phyloP scores from a whole-genome alignment of 2,113 vertebrate species.

The Ciconia maguari region DNA sequence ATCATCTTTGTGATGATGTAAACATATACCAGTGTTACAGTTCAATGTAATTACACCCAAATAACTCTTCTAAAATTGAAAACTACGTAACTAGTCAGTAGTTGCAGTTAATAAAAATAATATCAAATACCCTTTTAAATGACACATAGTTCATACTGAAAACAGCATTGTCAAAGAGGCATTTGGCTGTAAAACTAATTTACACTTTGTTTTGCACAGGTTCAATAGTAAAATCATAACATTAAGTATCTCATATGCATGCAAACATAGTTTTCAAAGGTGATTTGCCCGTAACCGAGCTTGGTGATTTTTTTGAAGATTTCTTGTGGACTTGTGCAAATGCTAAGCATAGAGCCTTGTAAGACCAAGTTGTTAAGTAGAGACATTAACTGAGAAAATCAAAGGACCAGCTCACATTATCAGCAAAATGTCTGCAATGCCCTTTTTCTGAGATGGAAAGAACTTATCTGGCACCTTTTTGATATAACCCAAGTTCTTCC shows the following conservation, averaged over 20 bases:
- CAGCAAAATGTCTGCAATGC: neutral
- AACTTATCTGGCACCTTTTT: neutral
- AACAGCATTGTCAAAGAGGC: neutral
- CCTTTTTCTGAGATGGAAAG: neutral
- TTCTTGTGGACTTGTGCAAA: neutral
- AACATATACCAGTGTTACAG: neutral
- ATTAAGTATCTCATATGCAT: neutral
- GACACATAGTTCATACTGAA: neutral
- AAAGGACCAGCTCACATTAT: neutral
- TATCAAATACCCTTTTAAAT: neutral
- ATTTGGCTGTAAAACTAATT: neutral
- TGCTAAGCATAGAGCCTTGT: neutral
- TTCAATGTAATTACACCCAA: neutral
- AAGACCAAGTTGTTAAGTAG: neutral
- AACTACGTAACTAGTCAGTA: neutral
- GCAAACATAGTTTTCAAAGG: neutral
- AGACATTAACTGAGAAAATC: neutral
- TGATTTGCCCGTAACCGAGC: neutral
- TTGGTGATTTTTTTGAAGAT: neutral
- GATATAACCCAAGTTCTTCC: neutral
- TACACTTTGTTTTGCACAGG: neutral
- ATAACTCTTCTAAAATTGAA: neutral
- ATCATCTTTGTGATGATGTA: neutral
- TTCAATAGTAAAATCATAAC: neutral
- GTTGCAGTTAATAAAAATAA: neutral